Percentiles rank a stretch among this genome's conserved stretches.
phyloP scores from a whole-genome alignment of 2,888 invertebrate genomes.

The Drosophila mimica region DNA sequence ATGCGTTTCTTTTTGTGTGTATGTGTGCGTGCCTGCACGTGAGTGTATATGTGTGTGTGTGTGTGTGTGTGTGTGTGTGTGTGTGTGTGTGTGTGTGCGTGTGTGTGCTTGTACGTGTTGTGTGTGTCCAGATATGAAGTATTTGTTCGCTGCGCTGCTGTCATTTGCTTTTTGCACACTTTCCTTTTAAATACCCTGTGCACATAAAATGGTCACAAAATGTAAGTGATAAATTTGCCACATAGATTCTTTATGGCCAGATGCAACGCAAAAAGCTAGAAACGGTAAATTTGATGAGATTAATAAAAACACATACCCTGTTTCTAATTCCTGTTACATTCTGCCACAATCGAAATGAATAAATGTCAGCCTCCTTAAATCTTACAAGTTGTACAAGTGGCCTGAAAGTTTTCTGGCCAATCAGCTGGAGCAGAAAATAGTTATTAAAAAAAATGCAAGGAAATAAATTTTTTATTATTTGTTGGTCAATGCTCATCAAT shows the following conservation, averaged over 20 bases:
- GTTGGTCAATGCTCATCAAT: background rate
- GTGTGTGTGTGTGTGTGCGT: conserved; percentile 28
- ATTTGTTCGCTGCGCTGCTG: conserved; percentile 54
- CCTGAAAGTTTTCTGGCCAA: too few species aligned
- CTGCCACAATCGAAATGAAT: background rate
- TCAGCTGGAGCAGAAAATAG: background rate
- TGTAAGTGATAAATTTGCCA: background rate
- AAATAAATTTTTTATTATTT: background rate
- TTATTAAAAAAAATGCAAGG: background rate
- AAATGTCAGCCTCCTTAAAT: background rate
- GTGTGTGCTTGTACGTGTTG: conserved; percentile 2
- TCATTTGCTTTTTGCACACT: conserved; percentile 48
- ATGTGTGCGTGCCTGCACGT: conserved; percentile 3
- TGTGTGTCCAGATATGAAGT: conserved; percentile 58
- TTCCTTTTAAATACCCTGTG: conserved; percentile 28
- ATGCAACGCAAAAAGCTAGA: background rate
- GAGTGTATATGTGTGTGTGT: conserved; percentile 8
- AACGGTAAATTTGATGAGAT: background rate
- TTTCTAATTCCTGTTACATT: background rate
- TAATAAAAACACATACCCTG: background rate
- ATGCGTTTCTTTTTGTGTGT: conserved; percentile 1
- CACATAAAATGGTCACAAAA: too few species aligned
- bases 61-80: conserved; percentile 14
- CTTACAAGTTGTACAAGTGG: background rate
- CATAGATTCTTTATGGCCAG: background rate